A percentile compares a stretch with the other conserved stretches of the same genome.
Conservation (phyloP, 1,140 invertebrate species). For the Rhynchophorus ferrugineus region DNA sequence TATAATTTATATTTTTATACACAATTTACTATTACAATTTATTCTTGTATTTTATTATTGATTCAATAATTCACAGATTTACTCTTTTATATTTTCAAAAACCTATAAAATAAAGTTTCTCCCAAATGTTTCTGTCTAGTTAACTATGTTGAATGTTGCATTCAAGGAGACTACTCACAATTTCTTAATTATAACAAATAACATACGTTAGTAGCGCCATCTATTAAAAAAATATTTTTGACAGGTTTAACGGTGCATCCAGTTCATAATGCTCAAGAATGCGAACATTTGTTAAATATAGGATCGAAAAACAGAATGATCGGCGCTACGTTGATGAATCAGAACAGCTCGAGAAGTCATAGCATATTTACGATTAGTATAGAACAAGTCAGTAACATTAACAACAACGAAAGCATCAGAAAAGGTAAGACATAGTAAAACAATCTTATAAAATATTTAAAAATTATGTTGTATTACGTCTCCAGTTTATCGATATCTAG, state of each 20-base stretch:
- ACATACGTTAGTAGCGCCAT: constrained; percentile 28
- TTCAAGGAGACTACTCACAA: too few relatives aligned
- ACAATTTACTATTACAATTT: too few relatives aligned
- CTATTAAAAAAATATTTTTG: constrained; percentile 1
- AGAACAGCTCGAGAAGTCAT: constrained; percentile 80
- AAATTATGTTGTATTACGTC: too few relatives aligned
- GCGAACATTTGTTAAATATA: constrained; percentile 64
- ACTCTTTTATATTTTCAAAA: too few relatives aligned
- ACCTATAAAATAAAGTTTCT: too few relatives aligned
- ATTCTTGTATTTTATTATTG: too few relatives aligned
- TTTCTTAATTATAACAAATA: constrained; percentile 47
- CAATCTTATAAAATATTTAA: too few relatives aligned
- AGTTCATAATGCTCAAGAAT: constrained; percentile 56
- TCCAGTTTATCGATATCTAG: too few relatives aligned
- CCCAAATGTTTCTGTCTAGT: too few relatives aligned
- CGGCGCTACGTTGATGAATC: constrained; percentile 90
- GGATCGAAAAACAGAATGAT: constrained; percentile 75
- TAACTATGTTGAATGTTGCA: too few relatives aligned
- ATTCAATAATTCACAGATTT: too few relatives aligned
- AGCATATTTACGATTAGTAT: constrained; percentile 87
- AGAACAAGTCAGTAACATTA: constrained; percentile 59
- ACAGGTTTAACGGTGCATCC: constrained; percentile 40
- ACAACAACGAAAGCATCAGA: constrained; percentile 48
- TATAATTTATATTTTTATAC: too few relatives aligned
- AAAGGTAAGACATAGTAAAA: constrained; percentile 42